These are phyloP conservation scores for Nannoperca australis DNA, from an alignment of 2,797 vertebrate species.

Conservation along the genomic window DNA sequence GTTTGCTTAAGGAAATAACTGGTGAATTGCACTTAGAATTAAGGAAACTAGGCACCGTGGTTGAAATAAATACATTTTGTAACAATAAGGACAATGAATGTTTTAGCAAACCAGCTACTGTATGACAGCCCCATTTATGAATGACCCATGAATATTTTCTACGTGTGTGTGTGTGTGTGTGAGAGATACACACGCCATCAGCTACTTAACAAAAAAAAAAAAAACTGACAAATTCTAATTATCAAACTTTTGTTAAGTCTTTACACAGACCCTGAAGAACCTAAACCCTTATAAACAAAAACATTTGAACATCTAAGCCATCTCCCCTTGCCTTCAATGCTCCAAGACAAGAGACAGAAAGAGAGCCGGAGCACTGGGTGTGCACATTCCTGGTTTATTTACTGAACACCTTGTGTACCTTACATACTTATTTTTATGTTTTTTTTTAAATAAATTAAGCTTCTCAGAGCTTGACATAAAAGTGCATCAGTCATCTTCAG, in stretches of 20 bases:
- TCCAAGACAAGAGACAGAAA: neutral
- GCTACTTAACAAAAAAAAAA: constrained; percentile 22
- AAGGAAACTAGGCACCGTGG: neutral
- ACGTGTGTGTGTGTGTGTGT: neutral
- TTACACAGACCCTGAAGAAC: constrained; percentile 27
- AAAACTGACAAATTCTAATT: constrained; percentile 42
- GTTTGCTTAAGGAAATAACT: neutral
- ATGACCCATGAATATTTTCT: neutral
- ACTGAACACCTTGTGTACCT: constrained; percentile 27
- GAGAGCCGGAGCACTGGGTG: neutral
- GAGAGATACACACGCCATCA: neutral
- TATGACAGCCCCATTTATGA: neutral
- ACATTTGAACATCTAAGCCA: neutral
- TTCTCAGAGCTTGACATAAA: constrained; percentile 40
- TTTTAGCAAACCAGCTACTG: neutral
- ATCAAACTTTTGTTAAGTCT: neutral
- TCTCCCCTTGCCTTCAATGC: neutral
- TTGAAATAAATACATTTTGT: constrained; percentile 1
- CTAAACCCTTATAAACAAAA: constrained; percentile 33
- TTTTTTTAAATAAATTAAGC: constrained; percentile 24
- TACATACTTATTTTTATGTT: neutral
- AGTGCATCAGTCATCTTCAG: constrained; percentile 59
- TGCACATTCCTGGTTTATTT: constrained; percentile 55
- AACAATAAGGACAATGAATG: neutral
- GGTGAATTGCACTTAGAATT: neutral